phyloP scores from a whole-genome alignment of 1,140 invertebrate genomes.

The Drosophila funebris region DNA sequence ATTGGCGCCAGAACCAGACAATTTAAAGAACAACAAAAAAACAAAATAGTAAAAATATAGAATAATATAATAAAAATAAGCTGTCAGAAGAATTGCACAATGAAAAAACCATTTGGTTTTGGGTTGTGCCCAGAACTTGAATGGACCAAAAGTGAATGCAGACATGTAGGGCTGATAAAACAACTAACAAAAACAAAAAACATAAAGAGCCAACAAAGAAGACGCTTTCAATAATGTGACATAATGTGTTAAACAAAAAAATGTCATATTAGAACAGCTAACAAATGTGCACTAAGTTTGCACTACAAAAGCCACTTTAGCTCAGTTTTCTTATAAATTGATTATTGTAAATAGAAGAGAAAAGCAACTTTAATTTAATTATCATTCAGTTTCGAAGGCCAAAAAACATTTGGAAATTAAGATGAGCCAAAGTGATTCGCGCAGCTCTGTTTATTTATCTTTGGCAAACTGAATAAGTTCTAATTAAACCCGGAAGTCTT shows the following conservation, averaged over 20 bases:
- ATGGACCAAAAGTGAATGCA: conserved; percentile 24
- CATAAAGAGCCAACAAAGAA: neutral
- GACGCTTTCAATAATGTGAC: neutral
- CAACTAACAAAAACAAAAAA: neutral
- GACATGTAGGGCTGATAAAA: conserved; percentile 42
- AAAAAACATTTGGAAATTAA: neutral
- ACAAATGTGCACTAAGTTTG: too few relatives aligned
- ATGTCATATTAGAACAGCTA: too few relatives aligned
- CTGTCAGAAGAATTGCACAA: conserved; percentile 1
- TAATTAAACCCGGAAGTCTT: conserved; percentile 17
- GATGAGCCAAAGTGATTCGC: neutral
- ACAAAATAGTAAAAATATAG: conserved; percentile 1
- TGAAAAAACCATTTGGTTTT: conserved; percentile 11
- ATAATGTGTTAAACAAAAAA: neutral
- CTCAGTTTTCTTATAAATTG: too few relatives aligned
- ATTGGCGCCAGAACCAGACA: conserved; percentile 38
- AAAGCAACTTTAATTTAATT: neutral
- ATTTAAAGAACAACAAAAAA: conserved; percentile 22
- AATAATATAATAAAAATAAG: neutral
- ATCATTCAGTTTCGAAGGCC: neutral
- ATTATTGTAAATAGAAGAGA: too few relatives aligned
- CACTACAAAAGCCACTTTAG: too few relatives aligned
- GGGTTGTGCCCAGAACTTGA: neutral
- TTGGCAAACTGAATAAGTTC: conserved; percentile 3
- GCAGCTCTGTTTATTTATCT: neutral